Percentiles rank a stretch among this genome's conserved stretches.
Conservation (phyloP, 2,888 invertebrate genomes). For the Meta bourneti region DNA sequence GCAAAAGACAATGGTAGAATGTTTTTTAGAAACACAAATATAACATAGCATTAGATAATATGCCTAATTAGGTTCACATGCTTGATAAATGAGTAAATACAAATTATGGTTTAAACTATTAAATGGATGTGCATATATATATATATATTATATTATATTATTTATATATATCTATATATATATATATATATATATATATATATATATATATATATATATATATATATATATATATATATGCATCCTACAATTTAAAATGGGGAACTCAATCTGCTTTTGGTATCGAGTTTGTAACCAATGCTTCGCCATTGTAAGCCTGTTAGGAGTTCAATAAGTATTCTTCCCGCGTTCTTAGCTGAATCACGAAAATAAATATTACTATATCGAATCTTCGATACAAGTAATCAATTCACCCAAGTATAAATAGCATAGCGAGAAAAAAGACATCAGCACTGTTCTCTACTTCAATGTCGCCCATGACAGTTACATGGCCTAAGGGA, state of each 20-base stretch:
- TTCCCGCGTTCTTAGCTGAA: neutral
- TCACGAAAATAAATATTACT: neutral
- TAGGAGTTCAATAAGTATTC: too few species aligned
- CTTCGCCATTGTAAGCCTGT: too few species aligned
- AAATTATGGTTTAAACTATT: too few species aligned
- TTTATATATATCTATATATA: too few species aligned
- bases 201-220: constrained; percentile 1
- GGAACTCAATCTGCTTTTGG: too few species aligned
- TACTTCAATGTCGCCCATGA: neutral
- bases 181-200: neutral
- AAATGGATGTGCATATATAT: neutral
- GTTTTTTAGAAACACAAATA: too few species aligned
- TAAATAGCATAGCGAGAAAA: neutral
- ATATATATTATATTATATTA: constrained; percentile 11
- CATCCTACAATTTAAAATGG: too few species aligned
- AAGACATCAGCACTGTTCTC: neutral
- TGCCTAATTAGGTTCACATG: too few species aligned
- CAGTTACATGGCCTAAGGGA: neutral
- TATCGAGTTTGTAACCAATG: too few species aligned
- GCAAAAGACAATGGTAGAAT: too few species aligned
- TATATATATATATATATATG: neutral
- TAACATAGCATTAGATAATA: too few species aligned
- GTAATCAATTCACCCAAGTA: neutral
- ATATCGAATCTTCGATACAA: neutral
- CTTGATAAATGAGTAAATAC: too few species aligned